phyloP scores from a whole-genome alignment of 2,888 invertebrate species.

The Andrena camellia region DNA sequence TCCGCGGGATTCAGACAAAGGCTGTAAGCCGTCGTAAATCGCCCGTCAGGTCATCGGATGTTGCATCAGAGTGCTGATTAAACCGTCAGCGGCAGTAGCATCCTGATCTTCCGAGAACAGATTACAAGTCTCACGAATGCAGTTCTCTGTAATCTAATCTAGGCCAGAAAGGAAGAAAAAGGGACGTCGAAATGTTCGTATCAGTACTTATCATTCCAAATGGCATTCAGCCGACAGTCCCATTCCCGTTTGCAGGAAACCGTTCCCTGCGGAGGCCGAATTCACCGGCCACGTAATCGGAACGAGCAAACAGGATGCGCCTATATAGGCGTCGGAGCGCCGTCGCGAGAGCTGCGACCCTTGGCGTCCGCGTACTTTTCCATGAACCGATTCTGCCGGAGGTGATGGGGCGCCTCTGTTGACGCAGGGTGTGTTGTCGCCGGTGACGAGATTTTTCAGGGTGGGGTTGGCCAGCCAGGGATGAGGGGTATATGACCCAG shows the following conservation, averaged over 20 bases:
- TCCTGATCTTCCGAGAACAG: no score
- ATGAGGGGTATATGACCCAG: neutral
- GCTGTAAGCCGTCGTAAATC: neutral
- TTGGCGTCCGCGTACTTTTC: neutral
- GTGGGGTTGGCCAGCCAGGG: neutral
- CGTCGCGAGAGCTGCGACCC: neutral
- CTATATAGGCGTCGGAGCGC: neutral
- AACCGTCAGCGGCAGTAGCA: neutral
- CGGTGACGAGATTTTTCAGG: constrained; percentile 34
- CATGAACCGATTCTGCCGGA: constrained; percentile 35
- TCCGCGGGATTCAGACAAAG: neutral
- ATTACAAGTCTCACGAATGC: no score
- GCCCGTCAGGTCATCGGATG: neutral
- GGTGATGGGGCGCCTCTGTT: neutral
- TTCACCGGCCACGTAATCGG: neutral
- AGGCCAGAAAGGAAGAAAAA: no score
- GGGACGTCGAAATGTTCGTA: no score
- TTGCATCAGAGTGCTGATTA: neutral
- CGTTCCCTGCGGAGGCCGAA: neutral
- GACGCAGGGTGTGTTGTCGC: neutral
- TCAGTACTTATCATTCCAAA: no score
- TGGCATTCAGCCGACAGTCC: no score
- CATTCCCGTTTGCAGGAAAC: neutral
- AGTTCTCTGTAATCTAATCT: no score
- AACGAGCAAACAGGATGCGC: constrained; percentile 1